Conservation (phyloP, 2,797 vertebrate species). For the Erithacus rubecula region DNA sequence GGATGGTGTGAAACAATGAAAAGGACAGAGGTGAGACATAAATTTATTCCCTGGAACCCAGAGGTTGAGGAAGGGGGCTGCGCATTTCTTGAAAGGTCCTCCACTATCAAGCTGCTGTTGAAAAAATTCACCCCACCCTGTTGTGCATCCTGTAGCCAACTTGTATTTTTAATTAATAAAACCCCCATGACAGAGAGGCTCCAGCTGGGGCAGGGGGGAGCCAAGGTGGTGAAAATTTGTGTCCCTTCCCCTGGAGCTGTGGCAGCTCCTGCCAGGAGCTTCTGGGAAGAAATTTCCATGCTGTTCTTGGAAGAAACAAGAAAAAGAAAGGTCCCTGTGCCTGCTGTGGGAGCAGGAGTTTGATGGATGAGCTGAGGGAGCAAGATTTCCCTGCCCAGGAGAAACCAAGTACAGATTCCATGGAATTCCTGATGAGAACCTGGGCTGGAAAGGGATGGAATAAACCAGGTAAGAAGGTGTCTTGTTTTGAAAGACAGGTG, state of each 20-base stretch:
- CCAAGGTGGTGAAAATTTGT: neutral
- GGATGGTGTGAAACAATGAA: neutral
- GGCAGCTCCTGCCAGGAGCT: neutral
- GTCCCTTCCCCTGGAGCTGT: neutral
- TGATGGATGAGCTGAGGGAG: neutral
- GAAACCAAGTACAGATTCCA: fast-evolving
- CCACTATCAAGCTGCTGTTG: neutral
- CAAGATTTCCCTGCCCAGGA: neutral
- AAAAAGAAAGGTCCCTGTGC: neutral
- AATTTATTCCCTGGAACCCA: fast-evolving
- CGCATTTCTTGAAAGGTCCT: neutral
- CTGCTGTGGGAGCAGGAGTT: neutral
- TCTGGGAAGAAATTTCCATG: neutral
- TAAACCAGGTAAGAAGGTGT: neutral
- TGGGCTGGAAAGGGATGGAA: neutral
- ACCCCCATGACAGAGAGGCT: neutral
- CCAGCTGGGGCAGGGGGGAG: neutral
- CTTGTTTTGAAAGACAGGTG: too few species aligned
- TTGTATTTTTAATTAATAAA: neutral
- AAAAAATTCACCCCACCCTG: too few species aligned
- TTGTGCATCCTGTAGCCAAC: neutral
- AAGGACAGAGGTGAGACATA: neutral
- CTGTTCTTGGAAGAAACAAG: neutral
- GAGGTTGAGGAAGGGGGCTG: fast-evolving
- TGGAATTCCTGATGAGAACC: fast-evolving